Conservation (phyloP, 2,888 invertebrate species). For the Drosophila greeni region DNA sequence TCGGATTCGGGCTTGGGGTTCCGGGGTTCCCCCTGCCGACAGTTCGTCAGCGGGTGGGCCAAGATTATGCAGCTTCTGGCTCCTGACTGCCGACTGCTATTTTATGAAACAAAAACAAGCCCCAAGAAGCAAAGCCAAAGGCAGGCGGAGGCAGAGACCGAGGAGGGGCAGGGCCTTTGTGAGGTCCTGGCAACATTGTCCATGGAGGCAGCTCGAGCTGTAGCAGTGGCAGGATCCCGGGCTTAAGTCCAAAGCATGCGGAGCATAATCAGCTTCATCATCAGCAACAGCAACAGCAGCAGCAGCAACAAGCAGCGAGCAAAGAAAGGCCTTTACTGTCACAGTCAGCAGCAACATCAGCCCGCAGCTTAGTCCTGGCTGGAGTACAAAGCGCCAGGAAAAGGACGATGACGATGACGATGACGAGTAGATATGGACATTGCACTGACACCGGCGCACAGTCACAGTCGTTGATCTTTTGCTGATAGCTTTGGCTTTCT, state of each 20-base stretch:
- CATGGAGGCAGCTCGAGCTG: conserved; percentile 34
- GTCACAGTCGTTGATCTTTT: conserved; percentile 70
- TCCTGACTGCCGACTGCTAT: conserved; percentile 42
- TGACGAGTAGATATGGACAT: conserved; percentile 35
- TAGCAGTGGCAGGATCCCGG: conserved; percentile 18
- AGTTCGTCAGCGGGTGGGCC: conserved; percentile 53
- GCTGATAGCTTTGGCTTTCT: conserved; percentile 71
- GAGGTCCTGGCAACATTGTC: conserved; percentile 57
- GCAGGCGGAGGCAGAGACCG: conserved; percentile 35
- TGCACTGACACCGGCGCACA: conserved; percentile 13
- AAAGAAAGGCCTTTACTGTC: conserved; percentile 41
- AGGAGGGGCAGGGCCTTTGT: conserved; percentile 28
- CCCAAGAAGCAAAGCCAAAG: conserved; percentile 34
- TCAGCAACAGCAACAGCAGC: conserved; percentile 44
- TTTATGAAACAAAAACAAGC: conserved; percentile 63
- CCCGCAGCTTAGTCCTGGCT: conserved; percentile 55
- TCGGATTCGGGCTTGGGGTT: neutral
- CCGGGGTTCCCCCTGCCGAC: conserved; percentile 21
- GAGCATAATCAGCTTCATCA: conserved; percentile 58
- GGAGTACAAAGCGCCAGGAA: conserved; percentile 61
- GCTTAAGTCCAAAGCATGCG: conserved; percentile 50
- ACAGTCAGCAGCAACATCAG: conserved; percentile 42
- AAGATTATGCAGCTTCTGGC: conserved; percentile 58
- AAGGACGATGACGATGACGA: conserved; percentile 44
- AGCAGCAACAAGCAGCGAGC: conserved; percentile 33